These are phyloP conservation scores for Linnaemya tessellans DNA, from an alignment of 2,888 invertebrate genomes.

Conservation along the genomic window DNA sequence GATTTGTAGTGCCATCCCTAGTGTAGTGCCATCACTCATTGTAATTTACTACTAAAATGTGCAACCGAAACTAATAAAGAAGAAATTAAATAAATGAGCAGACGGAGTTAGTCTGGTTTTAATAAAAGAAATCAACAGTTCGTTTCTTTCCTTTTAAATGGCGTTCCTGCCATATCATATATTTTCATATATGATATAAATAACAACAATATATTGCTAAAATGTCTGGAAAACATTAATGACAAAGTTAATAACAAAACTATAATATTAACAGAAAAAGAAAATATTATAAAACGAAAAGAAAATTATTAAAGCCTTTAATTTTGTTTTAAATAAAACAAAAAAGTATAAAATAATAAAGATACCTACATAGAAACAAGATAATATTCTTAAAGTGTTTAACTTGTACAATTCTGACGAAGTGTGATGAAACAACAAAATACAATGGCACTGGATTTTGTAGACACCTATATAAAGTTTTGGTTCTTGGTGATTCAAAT, in stretches of 20 bases:
- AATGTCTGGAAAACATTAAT: slow-evolving; percentile 3
- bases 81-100: no score
- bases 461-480: slow-evolving; percentile 93
- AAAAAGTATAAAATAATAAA: background rate
- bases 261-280: background rate
- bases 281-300: background rate
- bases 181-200: slow-evolving; percentile 16
- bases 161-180: no score
- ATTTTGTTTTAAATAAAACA: background rate
- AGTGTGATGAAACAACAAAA: slow-evolving; percentile 31
- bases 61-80: no score
- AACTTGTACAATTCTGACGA: slow-evolving; percentile 10
- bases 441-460: slow-evolving; percentile 92
- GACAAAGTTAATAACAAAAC: background rate
- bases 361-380: slow-evolving; percentile 9
- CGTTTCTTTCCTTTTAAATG: no score
- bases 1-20: no score
- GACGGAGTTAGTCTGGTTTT: no score
- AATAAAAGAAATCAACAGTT: no score
- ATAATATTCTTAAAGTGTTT: background rate
- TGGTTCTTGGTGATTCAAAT: slow-evolving; percentile 94
- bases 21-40: no score
- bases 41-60: no score
- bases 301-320: slow-evolving; percentile 1
- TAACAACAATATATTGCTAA: background rate